These are phyloP conservation scores for Drosophila seguyi DNA, from an alignment of 1,140 invertebrate genomes.

Conservation along the genomic window DNA sequence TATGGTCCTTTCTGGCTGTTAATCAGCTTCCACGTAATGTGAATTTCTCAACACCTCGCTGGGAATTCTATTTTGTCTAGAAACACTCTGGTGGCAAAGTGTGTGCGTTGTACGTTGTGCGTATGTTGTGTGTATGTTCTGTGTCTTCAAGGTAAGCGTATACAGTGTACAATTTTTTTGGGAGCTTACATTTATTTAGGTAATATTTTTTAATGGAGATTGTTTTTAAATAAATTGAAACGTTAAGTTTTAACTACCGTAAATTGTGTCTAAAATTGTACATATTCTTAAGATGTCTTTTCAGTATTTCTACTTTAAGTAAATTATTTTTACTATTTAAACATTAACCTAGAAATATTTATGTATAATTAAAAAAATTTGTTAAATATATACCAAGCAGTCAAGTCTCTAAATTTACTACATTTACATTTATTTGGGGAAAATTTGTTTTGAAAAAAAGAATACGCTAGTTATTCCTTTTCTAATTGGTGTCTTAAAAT, in stretches of 20 bases:
- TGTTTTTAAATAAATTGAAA: background rate
- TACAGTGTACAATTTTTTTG: slow-evolving; percentile 38
- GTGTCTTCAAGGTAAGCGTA: slow-evolving; percentile 44
- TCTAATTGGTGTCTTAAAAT: too few relatives aligned
- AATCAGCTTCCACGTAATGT: slow-evolving; percentile 52
- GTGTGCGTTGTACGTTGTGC: background rate
- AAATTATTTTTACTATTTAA: too few relatives aligned
- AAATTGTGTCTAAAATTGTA: too few relatives aligned
- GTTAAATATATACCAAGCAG: background rate
- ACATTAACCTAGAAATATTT: too few relatives aligned
- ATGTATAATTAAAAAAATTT: too few relatives aligned
- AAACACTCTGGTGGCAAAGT: background rate
- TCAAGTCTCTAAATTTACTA: background rate
- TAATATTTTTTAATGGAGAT: background rate
- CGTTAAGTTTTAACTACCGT: background rate
- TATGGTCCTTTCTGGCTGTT: slow-evolving; percentile 22
- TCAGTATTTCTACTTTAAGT: too few relatives aligned
- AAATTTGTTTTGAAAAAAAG: too few relatives aligned
- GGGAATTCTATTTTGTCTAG: slow-evolving; percentile 20
- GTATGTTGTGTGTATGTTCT: background rate
- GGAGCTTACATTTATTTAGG: background rate
- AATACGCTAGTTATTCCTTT: too few relatives aligned
- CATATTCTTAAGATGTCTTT: too few relatives aligned
- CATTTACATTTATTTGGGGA: too few relatives aligned
- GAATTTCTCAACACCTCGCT: slow-evolving; percentile 31